Evolutionary conservation across 2,888 invertebrate species (phyloP), one percentile per base, ranked within the genome.

Genomic region (Zygogramma bicolorata): DNA sequence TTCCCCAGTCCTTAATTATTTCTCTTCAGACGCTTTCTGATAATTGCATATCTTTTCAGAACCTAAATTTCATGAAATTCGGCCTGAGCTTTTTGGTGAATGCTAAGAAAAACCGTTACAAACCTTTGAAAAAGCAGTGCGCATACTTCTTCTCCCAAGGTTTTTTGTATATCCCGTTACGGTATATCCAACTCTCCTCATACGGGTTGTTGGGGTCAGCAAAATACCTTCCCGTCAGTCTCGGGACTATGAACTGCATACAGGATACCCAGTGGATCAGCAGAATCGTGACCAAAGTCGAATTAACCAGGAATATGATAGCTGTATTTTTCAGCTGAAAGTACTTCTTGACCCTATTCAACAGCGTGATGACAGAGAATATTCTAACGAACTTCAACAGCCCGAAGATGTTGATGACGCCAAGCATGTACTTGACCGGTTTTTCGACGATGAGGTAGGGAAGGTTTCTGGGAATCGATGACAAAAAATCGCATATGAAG

Each of bases 171-270:
- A 61, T 22, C 13, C 61, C 61, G 40, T 61, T 15, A 1, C 22
- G 22, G 25, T 61, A 61, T 40, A 61, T 61, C 61, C 61, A 61
- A 15, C 61, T 61, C 7, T 25, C 25, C n/a, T 61, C 61, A 25
- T 40, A 38, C n/a, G 61, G 61, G 6, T 10, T 38, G 20, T 38
- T 7, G 5, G 42, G 18, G 7, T 42, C 42, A 3, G 5, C 1
- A 13, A 61, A 61, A 22, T 61, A 61, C 15, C 38, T 61, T 40
- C 61, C 61, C 3, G 25, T 40, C 22, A 61, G 61, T 34, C 61
- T 20, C 13, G 61, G 61, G 5, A 61, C 25, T 34, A 61, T 61
- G 40, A 40, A 42, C 15, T 61, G 61, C 38, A 61, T 22, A 20
- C 61, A 61, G 1, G 61, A 22, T 25, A 61, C 4, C 61, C 61